phyloP scores from a whole-genome alignment of 2,888 invertebrate species.

The Muschampia plurimacula region DNA sequence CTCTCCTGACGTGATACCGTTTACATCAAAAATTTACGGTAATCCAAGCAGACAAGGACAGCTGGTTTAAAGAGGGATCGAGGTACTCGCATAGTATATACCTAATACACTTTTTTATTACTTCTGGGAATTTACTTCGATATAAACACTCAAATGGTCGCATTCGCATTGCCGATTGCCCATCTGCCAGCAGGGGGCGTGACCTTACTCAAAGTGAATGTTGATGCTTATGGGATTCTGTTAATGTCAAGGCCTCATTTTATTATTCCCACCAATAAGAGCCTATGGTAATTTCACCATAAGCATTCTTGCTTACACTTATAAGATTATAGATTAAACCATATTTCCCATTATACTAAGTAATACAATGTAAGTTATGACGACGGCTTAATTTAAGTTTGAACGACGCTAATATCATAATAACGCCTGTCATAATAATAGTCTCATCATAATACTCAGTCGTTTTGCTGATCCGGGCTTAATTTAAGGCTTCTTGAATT shows the following conservation, averaged over 20 bases:
- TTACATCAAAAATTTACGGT: neutral
- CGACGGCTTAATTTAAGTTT: too few relatives aligned
- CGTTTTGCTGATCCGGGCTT: too few relatives aligned
- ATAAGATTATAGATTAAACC: neutral
- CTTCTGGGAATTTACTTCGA: slow-evolving; percentile 17
- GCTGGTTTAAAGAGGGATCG: neutral
- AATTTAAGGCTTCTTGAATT: too few relatives aligned
- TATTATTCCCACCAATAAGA: slow-evolving; percentile 24
- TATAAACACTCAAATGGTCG: slow-evolving; percentile 43
- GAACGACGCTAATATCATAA: too few relatives aligned
- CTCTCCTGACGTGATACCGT: neutral
- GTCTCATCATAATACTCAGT: too few relatives aligned
- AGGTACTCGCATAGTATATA: neutral
- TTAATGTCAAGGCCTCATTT: slow-evolving; percentile 59
- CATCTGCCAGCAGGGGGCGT: slow-evolving; percentile 52
- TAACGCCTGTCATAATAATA: too few relatives aligned
- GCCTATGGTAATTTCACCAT: neutral
- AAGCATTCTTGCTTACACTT: neutral
- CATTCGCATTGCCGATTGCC: slow-evolving; percentile 57
- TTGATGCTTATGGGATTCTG: slow-evolving; percentile 43
- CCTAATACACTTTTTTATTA: slow-evolving; percentile 8
- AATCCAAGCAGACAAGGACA: neutral
- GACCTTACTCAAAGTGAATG: slow-evolving; percentile 49
- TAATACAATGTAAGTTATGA: too few relatives aligned
- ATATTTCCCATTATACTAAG: neutral